Conservation (phyloP, 2,113 vertebrate genomes). For the Ifrita kowaldi region DNA sequence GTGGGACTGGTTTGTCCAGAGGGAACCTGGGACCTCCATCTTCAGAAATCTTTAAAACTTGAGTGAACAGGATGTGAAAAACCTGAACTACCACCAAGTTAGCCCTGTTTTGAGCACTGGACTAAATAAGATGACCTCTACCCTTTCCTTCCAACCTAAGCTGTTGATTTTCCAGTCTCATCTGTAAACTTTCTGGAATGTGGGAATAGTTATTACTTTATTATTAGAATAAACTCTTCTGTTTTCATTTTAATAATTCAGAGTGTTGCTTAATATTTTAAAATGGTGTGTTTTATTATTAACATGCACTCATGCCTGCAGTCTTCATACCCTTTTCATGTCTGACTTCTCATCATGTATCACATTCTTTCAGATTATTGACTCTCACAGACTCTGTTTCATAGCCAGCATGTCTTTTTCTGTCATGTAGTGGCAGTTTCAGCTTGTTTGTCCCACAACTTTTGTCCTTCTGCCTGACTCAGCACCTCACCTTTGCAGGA, state of each 20-base stretch:
- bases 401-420: neutral
- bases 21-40: rapidly evolving
- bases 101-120: neutral
- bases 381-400: neutral
- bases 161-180: neutral
- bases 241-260: slow-evolving; percentile 45
- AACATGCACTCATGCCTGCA: neutral
- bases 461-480: neutral
- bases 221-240: neutral
- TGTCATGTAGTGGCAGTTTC: neutral
- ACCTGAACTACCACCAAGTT: neutral
- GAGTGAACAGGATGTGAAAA: neutral
- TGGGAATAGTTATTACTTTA: neutral
- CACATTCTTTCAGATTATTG: neutral
- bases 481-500: neutral
- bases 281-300: neutral
- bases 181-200: neutral
- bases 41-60: neutral
- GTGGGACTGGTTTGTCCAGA: neutral
- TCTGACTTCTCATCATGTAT: neutral
- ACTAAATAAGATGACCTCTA: neutral
- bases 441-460: neutral
- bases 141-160: neutral
- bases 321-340: neutral
- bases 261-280: slow-evolving; percentile 13